Conservation (phyloP, 1,140 invertebrate species). For the Drosophila miranda region DNA sequence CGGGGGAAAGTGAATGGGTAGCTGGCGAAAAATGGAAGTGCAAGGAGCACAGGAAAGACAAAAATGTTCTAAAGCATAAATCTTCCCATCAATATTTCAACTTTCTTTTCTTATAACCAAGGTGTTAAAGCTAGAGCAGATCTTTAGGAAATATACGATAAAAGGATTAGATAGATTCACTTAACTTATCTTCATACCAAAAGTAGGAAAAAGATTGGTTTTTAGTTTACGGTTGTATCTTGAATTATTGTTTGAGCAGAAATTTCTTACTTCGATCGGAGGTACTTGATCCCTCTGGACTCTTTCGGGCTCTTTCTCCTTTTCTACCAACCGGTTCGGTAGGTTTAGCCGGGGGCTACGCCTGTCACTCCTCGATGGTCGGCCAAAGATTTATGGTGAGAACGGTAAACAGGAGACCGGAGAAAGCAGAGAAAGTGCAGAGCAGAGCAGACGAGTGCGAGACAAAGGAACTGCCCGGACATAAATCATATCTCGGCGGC, state of each 20-base stretch:
- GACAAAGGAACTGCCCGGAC: conserved; percentile 51
- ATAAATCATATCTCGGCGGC: conserved; percentile 56
- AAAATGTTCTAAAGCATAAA: no score
- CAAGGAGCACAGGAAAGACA: conserved; percentile 8
- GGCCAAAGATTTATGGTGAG: conserved; percentile 66
- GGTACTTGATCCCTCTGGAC: conserved; percentile 1
- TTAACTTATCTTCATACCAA: no score
- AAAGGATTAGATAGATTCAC: no score
- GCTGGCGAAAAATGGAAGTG: conserved; percentile 8
- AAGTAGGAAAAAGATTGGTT: no score
- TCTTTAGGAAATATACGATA: no score
- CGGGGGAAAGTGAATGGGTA: conserved; percentile 24
- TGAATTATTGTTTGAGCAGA: not conserved
- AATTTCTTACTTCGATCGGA: not conserved
- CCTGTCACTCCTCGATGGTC: conserved; percentile 48
- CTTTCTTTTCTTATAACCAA: no score
- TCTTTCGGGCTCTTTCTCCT: not conserved
- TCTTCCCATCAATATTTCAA: no score
- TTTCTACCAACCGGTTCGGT: conserved; percentile 42
- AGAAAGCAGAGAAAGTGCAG: conserved; percentile 35
- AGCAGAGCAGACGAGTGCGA: conserved; percentile 23
- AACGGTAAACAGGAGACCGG: conserved; percentile 54
- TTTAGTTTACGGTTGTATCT: no score
- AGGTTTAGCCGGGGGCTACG: conserved; percentile 44
- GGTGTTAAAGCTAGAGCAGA: no score